Conservation (phyloP, 2,797 vertebrate genomes). For the Rhabdophis nuchalis region DNA sequence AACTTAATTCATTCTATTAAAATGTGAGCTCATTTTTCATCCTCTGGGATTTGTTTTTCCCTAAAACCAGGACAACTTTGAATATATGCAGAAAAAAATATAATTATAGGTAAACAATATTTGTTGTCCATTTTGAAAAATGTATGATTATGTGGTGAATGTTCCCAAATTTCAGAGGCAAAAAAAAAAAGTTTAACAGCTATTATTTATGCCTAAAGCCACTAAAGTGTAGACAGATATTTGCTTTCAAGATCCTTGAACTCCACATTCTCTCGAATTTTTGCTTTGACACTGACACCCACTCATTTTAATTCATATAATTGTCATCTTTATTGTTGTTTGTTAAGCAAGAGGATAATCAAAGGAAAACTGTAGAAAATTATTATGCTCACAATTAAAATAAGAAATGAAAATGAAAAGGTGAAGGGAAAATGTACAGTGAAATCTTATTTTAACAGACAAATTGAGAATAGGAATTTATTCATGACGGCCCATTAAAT, state of each 20-base stretch:
- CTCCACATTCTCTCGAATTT: background rate
- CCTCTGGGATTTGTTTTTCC: background rate
- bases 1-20: background rate
- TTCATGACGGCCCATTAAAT: background rate
- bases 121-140: constrained; percentile 10
- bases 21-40: background rate
- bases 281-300: background rate
- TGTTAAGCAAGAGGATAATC: background rate
- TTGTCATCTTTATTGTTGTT: background rate
- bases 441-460: background rate
- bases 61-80: background rate
- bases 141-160: background rate
- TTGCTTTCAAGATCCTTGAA: background rate
- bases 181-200: background rate
- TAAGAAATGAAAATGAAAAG: background rate
- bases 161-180: constrained; percentile 10
- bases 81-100: background rate
- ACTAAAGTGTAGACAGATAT: background rate
- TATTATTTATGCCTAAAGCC: background rate
- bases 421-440: background rate
- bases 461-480: background rate
- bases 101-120: background rate
- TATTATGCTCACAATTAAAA: background rate
- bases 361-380: too few species aligned
- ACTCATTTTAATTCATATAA: background rate